These are phyloP conservation scores for Hyperoplus immaculatus DNA, from an alignment of 2,797 vertebrate genomes.

Conservation along the genomic window DNA sequence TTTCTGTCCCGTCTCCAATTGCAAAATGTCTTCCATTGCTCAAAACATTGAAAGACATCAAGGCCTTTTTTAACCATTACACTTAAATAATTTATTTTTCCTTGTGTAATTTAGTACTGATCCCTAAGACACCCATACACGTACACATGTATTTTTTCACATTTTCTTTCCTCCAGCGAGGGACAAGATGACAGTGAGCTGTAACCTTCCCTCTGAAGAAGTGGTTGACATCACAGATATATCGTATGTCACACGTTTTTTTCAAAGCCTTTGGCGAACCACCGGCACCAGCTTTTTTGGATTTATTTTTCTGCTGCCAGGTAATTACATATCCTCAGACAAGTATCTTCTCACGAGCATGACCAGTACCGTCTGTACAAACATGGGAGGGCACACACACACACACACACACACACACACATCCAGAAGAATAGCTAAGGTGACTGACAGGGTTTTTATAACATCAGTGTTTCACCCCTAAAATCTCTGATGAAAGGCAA, in stretches of 20 bases:
- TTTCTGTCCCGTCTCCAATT: not conserved
- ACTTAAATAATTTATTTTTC: not conserved
- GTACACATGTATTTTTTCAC: not conserved
- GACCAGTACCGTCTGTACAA: conserved; percentile 9
- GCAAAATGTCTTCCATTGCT: not conserved
- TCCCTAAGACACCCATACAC: not conserved
- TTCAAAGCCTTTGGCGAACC: conserved; percentile 8
- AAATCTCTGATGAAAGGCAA: not conserved
- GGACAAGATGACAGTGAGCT: not conserved
- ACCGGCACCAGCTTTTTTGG: not conserved
- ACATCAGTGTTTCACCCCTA: not conserved
- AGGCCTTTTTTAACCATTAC: not conserved
- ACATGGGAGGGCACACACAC: not conserved
- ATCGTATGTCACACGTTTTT: not conserved
- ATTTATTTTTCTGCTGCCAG: conserved; percentile 18
- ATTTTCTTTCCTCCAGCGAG: not conserved
- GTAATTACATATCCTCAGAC: conserved; percentile 32
- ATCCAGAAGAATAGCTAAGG: not conserved
- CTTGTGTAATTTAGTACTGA: not conserved
- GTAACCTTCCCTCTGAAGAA: not conserved
- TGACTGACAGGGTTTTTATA: not conserved
- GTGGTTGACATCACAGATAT: not conserved
- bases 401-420: conserved; percentile 7
- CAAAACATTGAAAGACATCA: not conserved
- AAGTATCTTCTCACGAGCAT: conserved; percentile 21